Conservation (phyloP, 2,888 invertebrate species). For the Tetrapedia diversipes region DNA sequence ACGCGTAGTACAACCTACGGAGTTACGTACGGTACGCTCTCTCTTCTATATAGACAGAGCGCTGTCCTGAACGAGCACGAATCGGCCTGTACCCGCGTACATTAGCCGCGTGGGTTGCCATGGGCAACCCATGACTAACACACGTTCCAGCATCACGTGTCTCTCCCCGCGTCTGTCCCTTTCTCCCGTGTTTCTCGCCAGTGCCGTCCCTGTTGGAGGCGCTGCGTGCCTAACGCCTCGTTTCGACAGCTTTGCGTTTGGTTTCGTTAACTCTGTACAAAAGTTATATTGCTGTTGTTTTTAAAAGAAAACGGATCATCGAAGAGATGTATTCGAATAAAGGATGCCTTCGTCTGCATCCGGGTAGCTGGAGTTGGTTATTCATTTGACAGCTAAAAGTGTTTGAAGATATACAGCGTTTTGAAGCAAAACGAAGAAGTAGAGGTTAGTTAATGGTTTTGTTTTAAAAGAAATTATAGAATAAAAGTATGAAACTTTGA, state of each 20-base stretch:
- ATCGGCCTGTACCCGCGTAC: slow-evolving; percentile 62
- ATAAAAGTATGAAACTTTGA: no score
- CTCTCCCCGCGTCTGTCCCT: slow-evolving; percentile 53
- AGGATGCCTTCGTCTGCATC: neutral
- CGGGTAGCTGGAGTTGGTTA: neutral
- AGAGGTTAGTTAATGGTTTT: neutral
- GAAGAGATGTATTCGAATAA: neutral
- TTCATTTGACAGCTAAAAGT: neutral
- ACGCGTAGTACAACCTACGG: slow-evolving; percentile 54
- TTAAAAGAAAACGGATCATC: neutral
- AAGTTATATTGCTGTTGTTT: neutral
- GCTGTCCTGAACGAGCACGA: slow-evolving; percentile 62
- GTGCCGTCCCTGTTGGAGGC: slow-evolving; percentile 42
- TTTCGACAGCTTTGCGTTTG: neutral
- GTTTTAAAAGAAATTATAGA: neutral
- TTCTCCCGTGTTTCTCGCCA: slow-evolving; percentile 51
- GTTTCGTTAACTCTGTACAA: no score
- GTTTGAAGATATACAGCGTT: neutral
- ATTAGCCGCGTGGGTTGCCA: slow-evolving; percentile 78
- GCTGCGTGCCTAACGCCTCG: neutral
- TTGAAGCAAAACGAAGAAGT: neutral
- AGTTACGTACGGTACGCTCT: slow-evolving; percentile 38
- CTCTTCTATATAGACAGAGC: slow-evolving; percentile 32
- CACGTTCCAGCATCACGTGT: slow-evolving; percentile 69
- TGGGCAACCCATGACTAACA: slow-evolving; percentile 78